Conservation (phyloP, 64 coral and sea anemone genomes). For the Montipora efflorescens region DNA sequence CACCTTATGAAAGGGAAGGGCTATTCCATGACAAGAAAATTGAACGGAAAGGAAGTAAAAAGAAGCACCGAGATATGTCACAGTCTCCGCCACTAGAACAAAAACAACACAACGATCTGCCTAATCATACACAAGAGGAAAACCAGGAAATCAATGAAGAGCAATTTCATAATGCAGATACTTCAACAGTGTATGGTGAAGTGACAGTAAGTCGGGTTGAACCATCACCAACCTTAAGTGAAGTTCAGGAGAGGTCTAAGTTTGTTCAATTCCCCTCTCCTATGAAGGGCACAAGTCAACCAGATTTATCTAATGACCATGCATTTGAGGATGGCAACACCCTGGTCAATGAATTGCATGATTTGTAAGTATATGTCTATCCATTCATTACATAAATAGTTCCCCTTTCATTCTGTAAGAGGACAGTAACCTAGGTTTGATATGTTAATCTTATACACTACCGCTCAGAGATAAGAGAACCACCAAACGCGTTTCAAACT, state of each 20-base stretch:
- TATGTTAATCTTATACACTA: too few relatives aligned
- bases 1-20: conserved; percentile 9
- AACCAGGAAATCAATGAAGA: not conserved
- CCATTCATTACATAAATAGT: not conserved
- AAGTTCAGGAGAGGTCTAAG: conserved; percentile 86
- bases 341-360: conserved; percentile 19
- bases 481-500: too few relatives aligned
- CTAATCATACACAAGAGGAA: not conserved
- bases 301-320: conserved; percentile 40
- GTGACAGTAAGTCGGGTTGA: conserved; percentile 47
- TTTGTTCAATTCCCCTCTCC: conserved; percentile 91
- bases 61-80: conserved; percentile 71
- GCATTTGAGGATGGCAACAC: conserved; percentile 61
- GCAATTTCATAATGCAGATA: not conserved
- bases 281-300: conserved; percentile 33
- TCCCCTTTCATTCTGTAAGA: too few relatives aligned
- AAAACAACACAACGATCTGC: not conserved
- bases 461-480: too few relatives aligned
- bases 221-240: conserved; percentile 57
- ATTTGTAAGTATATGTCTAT: conserved; percentile 61
- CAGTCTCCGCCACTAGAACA: conserved; percentile 65
- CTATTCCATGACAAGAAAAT: conserved; percentile 46
- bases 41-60: conserved; percentile 53
- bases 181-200: conserved; percentile 30
- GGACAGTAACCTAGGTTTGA: too few relatives aligned